Conservation (phyloP, 2,797 vertebrate genomes). For the Epinephelus awoara region DNA sequence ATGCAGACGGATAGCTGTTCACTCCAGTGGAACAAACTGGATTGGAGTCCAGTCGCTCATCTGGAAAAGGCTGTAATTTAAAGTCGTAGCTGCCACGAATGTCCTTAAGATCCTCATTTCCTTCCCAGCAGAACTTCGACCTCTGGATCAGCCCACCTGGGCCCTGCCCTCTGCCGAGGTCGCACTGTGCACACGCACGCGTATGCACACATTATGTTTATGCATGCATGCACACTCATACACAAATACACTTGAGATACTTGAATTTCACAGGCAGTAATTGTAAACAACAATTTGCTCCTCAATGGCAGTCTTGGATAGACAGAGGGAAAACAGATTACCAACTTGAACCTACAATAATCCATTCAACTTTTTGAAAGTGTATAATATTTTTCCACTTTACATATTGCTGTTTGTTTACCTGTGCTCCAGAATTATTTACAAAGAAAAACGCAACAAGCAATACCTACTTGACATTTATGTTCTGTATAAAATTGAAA, state of each 20-base stretch:
- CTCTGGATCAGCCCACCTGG: slow-evolving; percentile 66
- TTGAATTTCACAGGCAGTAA: slow-evolving; percentile 26
- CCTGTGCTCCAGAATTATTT: not conserved
- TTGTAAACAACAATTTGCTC: slow-evolving; percentile 33
- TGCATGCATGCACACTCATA: not conserved
- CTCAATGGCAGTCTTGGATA: not conserved
- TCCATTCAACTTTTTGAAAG: not conserved
- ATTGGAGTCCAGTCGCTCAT: slow-evolving; percentile 85
- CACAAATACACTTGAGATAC: not conserved
- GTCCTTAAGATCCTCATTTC: slow-evolving; percentile 82
- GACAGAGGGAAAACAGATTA: slow-evolving; percentile 16
- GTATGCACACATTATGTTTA: not conserved
- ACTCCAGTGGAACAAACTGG: slow-evolving; percentile 88
- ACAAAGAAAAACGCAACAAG: not conserved
- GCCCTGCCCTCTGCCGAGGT: slow-evolving; percentile 58
- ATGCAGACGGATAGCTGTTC: slow-evolving; percentile 87
- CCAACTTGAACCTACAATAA: not conserved
- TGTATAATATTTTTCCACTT: not conserved
- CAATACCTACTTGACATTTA: not conserved
- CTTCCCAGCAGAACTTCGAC: slow-evolving; percentile 62
- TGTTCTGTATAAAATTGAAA: not conserved
- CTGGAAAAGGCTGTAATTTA: slow-evolving; percentile 86
- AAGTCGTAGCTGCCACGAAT: slow-evolving; percentile 69
- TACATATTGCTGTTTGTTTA: not conserved
- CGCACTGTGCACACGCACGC: not conserved